Evolutionary conservation across 2,113 vertebrate species (phyloP), one percentile per base, ranked within the genome.

Genomic region (Pelusios castaneus): DNA sequence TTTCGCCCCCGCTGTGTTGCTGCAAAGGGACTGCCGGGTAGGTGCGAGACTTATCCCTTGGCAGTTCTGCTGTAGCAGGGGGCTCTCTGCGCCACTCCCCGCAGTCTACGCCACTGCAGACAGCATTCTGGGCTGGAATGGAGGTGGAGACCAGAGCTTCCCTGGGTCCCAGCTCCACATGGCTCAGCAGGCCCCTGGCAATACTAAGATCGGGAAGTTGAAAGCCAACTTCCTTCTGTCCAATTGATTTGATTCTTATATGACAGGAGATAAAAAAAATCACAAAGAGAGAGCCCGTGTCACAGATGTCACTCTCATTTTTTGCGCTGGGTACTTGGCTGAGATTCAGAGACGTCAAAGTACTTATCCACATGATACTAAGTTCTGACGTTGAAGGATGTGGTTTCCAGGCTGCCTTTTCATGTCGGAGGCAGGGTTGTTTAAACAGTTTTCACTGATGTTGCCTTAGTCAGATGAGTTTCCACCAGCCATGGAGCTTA

Each of bases 341-440:
- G 73, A 93, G 85, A 88, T 0, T 1, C 41, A 51, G 82, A 75
- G 54, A 51, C 91, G 94, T 58, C 87, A 91, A 87, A 91, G 45
- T 5, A 16, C 58, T 52, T 1, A 25, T n/a, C 43, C 49, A 16
- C 0, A 0, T 93, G 43, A 43, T 56, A 31, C 63, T 77, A 43
- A 47, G 73, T 29, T 1, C 45, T 89, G 92, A 75, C 0, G 5
- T 84, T 60, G 90, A 87, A 94, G 94, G 94, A 94, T 92, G 83
- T 63, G 80, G 76, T 77, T 90, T 95, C 94, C 89, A 91, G 90
- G 94, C 91, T 95, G 91, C 85, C 86, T 95, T 29, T 27, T 87
- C 94, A 95, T 76, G 91, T 16, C 0, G 87, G 86, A 89, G 86
- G 56, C 22, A 95, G 43, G 60, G 63, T 90, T 94, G 56, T 85